Base-by-base conservation (phyloP, 2,888 invertebrate genomes). In the Acrocyrtus sp. region DNA sequence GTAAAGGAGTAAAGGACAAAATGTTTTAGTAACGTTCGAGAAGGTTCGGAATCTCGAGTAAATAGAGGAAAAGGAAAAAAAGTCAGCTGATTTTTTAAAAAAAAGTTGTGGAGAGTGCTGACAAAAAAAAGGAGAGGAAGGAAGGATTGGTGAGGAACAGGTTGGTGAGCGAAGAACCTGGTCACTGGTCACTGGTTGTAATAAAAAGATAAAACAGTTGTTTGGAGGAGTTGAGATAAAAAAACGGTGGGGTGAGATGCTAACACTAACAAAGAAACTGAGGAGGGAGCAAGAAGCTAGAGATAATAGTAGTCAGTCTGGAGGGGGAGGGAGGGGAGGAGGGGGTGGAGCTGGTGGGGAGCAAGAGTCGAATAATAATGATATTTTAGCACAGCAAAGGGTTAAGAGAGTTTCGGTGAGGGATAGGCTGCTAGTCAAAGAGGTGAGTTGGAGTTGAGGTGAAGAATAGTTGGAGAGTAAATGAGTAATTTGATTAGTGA, bases 351-450 rank as follows among this genome's bases (percentile, higher is more conserved):
- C n/a, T n/a, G n/a, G n/a, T n/a, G 22, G 50, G 3, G 26, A 63
- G 47, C 68, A 73, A 26, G 66, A 77, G 45, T 75, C 74, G 48
- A 78, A 80, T 48, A 80, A 80, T 62, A 76, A 76, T 43, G 70
- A 73, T 39, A 69, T 66, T 45, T 41, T 51, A 6, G 56, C 63
- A 1, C 56, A 53, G 17, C 65, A 65, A 26, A 56, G 66, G 1
- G 63, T 51, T 3, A 80, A 80, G 61, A 73, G 78, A 56, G 65
- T 78, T 4, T 78, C 78, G 12, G 67, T 80, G 6, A 27, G 80
- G 17, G 80, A 80, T 75, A 74, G 78, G 19, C 53, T 80, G 10
- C 70, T 80, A 41, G 75, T 78, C 22, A 78, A 77, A 65, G 80
- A 80, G 73, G 80, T 80, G 65, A 47, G 66, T 39, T 8, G 8